Evolutionary conservation across 2,888 invertebrate genomes (phyloP).

Genomic region (Apoda limacodes): DNA sequence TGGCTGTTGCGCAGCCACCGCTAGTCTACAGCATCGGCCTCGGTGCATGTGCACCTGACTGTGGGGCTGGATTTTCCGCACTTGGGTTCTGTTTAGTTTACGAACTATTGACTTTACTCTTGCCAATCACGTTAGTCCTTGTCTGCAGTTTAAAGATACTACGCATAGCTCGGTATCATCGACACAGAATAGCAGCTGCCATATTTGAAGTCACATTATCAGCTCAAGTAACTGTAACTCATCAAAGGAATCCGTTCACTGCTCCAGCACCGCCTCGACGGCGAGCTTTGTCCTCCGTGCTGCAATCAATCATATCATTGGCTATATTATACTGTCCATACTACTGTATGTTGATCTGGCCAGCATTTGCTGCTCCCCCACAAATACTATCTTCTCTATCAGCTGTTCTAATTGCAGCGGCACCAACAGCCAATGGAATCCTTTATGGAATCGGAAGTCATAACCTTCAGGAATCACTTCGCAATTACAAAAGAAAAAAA

Average conservation of each 20-base stretch:
- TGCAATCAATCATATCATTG: constrained; percentile 79
- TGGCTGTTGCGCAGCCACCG: constrained; percentile 70
- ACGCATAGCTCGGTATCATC: constrained; percentile 78
- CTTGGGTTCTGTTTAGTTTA: constrained; percentile 76
- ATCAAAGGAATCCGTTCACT: constrained; percentile 83
- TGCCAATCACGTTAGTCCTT: constrained; percentile 77
- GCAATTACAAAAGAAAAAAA: constrained; percentile 83
- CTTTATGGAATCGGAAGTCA: constrained; percentile 83
- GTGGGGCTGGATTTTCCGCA: constrained; percentile 70
- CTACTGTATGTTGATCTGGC: constrained; percentile 78
- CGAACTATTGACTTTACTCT: constrained; percentile 72
- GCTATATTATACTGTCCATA: constrained; percentile 81
- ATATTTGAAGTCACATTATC: constrained; percentile 87
- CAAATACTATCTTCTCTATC: constrained; percentile 68
- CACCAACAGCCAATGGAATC: constrained; percentile 81
- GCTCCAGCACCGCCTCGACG: constrained; percentile 75
- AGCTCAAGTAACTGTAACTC: constrained; percentile 86
- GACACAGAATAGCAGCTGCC: constrained; percentile 86
- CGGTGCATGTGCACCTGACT: constrained; percentile 76
- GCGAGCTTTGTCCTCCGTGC: constrained; percentile 74
- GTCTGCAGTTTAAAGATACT: constrained; percentile 79
- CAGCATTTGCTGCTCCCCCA: constrained; percentile 51
- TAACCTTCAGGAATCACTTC: constrained; percentile 76
- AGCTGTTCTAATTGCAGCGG: constrained; percentile 75
- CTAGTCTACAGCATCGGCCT: constrained; percentile 53